phyloP scores from a whole-genome alignment of 2,113 vertebrate genomes.

The Caracal caracal region DNA sequence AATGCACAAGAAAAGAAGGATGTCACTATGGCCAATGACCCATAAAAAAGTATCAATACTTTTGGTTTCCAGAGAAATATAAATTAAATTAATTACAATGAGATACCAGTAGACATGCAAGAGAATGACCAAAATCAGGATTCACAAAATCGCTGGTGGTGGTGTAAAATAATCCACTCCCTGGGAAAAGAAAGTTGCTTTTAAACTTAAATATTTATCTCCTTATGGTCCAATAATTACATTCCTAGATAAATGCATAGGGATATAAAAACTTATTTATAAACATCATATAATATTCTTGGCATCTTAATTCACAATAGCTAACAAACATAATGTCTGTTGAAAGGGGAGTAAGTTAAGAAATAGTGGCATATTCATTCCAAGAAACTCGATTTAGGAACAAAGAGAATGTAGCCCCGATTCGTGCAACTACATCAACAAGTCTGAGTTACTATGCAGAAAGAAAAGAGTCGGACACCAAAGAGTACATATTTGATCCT shows the following conservation, averaged over 20 bases:
- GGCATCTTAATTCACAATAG: not conserved
- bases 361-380: not conserved
- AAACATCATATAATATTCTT: not conserved
- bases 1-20: not conserved
- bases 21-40: not conserved
- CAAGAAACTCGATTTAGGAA: not conserved
- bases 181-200: not conserved
- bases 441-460: not conserved
- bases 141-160: not conserved
- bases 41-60: not conserved
- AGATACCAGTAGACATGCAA: not conserved
- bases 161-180: not conserved
- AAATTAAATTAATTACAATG: not conserved
- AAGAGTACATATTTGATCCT: not conserved
- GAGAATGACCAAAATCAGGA: not conserved
- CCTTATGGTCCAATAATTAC: not conserved
- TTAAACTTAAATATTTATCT: not conserved
- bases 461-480: not conserved
- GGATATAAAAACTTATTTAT: not conserved
- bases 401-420: not conserved
- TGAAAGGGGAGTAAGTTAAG: not conserved
- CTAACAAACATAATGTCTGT: not conserved
- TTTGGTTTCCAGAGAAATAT: not conserved
- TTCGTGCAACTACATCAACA: not conserved
- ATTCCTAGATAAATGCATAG: not conserved